Evolutionary conservation across 2,113 vertebrate species (phyloP).

Genomic region (Equus przewalskii): DNA sequence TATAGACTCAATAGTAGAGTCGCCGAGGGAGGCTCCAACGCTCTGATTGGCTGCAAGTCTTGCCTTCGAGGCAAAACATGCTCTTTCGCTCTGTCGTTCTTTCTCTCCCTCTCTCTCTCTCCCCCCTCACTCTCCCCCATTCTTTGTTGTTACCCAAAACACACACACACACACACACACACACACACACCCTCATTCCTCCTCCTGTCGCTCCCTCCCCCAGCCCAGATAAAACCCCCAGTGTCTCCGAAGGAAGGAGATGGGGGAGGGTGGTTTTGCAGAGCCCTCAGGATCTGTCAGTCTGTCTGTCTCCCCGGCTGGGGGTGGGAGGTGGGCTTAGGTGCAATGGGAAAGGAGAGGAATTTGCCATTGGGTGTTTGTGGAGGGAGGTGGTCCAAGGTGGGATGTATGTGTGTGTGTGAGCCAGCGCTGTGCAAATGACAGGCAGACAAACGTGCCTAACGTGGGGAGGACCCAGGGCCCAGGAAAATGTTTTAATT

Average conservation of each 20-base stretch:
- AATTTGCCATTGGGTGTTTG: slow-evolving; percentile 40
- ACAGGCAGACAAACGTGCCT: neutral
- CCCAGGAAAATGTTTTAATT: neutral
- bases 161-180: slow-evolving; percentile 59
- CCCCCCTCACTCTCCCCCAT: neutral
- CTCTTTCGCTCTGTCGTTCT: slow-evolving; percentile 67
- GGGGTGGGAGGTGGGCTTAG: slow-evolving; percentile 12
- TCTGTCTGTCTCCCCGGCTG: slow-evolving; percentile 27
- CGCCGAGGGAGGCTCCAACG: slow-evolving; percentile 90
- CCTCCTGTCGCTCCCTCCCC: neutral
- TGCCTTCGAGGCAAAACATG: slow-evolving; percentile 91
- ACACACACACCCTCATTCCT: slow-evolving; percentile 42
- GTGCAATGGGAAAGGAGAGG: neutral
- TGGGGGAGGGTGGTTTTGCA: neutral
- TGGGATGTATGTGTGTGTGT: neutral
- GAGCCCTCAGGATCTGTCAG: neutral
- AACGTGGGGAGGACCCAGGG: neutral
- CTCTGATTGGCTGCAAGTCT: slow-evolving; percentile 94
- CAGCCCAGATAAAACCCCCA: neutral
- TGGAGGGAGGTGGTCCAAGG: slow-evolving; percentile 48
- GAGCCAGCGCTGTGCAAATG: neutral
- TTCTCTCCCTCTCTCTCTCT: neutral
- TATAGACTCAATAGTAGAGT: slow-evolving; percentile 95
- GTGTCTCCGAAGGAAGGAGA: neutral
- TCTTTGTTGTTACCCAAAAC: slow-evolving; percentile 79